Percentiles rank a stretch among this genome's conserved stretches.
Evolutionary conservation across 2,888 invertebrate genomes (phyloP).

Genomic region (Diplazon laetatorius): DNA sequence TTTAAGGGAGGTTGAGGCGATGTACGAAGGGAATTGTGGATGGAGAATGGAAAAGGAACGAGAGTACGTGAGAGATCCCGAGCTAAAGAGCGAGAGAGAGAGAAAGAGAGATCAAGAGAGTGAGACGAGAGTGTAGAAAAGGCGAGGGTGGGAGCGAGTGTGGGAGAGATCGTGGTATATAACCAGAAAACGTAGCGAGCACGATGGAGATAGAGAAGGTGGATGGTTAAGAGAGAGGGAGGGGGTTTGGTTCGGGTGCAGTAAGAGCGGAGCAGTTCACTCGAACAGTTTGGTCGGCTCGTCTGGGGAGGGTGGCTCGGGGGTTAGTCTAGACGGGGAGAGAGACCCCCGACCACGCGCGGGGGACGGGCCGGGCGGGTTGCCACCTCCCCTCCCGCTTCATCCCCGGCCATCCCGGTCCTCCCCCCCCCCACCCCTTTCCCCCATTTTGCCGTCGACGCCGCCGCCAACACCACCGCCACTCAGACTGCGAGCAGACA

Average conservation of each 20-base stretch:
- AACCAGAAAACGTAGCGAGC: constrained; percentile 59
- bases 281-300: constrained; percentile 81
- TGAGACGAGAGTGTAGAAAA: constrained; percentile 35
- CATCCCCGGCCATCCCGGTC: too few relatives aligned
- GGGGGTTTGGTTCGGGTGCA: constrained; percentile 36
- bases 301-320: constrained; percentile 71
- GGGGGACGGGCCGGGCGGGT: constrained; percentile 57
- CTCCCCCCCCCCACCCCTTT: constrained; percentile 62
- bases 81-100: constrained; percentile 15
- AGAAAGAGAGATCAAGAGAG: constrained; percentile 33
- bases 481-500: constrained; percentile 78
- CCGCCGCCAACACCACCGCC: constrained; percentile 66
- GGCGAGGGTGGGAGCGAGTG: constrained; percentile 1
- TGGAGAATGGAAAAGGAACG: constrained; percentile 26
- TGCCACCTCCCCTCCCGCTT: constrained; percentile 50
- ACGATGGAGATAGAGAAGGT: constrained; percentile 44
- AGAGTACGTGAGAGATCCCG: too few relatives aligned
- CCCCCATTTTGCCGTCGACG: constrained; percentile 48
- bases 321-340: constrained; percentile 81
- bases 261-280: constrained; percentile 76
- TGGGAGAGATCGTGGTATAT: constrained; percentile 55
- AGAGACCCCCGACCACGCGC: constrained; percentile 74
- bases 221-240: constrained; percentile 51
- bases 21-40: constrained; percentile 58
- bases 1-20: constrained; percentile 73